phyloP scores from a whole-genome alignment of 2,888 invertebrate genomes.

The Apotomis turbidana region DNA sequence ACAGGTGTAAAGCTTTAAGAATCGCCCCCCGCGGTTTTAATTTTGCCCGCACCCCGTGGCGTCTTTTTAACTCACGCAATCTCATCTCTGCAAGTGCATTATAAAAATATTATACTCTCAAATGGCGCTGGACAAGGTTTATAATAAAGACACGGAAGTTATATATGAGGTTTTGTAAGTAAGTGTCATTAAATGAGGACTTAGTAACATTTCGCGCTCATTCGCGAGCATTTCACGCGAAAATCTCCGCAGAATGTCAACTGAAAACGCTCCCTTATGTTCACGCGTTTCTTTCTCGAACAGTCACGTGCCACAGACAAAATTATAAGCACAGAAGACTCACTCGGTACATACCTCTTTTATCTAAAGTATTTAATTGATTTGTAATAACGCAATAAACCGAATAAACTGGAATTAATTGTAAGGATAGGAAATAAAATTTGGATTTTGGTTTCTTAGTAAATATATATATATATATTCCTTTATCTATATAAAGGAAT shows the following conservation, averaged over 20 bases:
- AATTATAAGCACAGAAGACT: too few species aligned
- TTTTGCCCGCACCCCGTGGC: conserved; percentile 54
- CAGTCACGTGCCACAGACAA: background rate
- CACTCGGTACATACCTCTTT: too few species aligned
- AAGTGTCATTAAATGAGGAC: conserved; percentile 61
- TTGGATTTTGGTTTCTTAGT: too few species aligned
- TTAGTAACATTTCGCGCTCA: conserved; percentile 53
- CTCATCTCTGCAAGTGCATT: background rate
- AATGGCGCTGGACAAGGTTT: background rate
- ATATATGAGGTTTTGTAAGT: conserved; percentile 8
- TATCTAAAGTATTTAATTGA: too few species aligned
- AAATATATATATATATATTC: too few species aligned
- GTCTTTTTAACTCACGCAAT: conserved; percentile 51
- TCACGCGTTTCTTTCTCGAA: conserved; percentile 17
- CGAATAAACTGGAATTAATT: too few species aligned
- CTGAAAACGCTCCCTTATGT: conserved; percentile 48
- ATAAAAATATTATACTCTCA: background rate
- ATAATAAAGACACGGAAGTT: background rate
- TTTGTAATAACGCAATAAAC: too few species aligned
- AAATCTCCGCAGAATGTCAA: conserved; percentile 40
- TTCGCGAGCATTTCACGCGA: conserved; percentile 43
- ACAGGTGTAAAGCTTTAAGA: conserved; percentile 27
- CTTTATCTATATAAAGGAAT: too few species aligned
- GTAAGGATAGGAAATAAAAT: too few species aligned
- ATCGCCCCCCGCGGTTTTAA: conserved; percentile 47